Evolutionary conservation across 2,888 invertebrate species (phyloP).

Genomic region (Anaspis maculata): DNA sequence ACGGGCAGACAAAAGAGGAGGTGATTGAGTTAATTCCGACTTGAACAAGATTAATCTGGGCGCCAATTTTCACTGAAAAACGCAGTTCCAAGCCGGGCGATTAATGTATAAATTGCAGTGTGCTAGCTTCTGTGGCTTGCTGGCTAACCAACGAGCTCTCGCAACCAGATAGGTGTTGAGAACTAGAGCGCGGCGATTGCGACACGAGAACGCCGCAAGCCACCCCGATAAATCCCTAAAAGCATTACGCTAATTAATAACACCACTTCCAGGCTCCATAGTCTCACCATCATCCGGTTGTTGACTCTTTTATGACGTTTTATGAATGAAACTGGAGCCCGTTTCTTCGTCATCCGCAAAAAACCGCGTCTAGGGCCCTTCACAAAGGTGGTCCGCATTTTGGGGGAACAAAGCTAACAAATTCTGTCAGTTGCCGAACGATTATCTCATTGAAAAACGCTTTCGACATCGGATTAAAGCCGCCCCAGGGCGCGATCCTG

Average conservation of each 20-base stretch:
- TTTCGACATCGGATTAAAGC: too few species aligned
- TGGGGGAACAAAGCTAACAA: too few species aligned
- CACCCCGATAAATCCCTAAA: constrained; percentile 23
- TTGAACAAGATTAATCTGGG: constrained; percentile 18
- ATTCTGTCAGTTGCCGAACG: too few species aligned
- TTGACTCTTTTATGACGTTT: too few species aligned
- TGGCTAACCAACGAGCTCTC: too few species aligned
- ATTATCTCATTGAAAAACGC: too few species aligned
- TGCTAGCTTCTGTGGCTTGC: too few species aligned
- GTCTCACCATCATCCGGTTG: constrained; percentile 7
- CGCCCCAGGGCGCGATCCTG: too few species aligned
- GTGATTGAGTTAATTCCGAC: constrained; percentile 15
- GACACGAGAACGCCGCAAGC: constrained; percentile 14
- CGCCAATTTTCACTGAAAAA: constrained; percentile 12
- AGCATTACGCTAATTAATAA: constrained; percentile 26
- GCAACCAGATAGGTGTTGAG: constrained; percentile 4
- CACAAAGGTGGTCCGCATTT: too few species aligned
- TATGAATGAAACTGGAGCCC: too few species aligned
- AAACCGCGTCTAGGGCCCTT: too few species aligned
- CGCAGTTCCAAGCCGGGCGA: constrained; percentile 13
- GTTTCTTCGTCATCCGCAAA: too few species aligned
- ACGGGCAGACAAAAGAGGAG: constrained; percentile 7
- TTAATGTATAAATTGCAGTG: constrained; percentile 17
- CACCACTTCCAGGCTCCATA: constrained; percentile 12
- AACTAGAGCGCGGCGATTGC: constrained; percentile 7